Evolutionary conservation across 1,140 invertebrate species (phyloP).

Genomic region (Tribolium madens): DNA sequence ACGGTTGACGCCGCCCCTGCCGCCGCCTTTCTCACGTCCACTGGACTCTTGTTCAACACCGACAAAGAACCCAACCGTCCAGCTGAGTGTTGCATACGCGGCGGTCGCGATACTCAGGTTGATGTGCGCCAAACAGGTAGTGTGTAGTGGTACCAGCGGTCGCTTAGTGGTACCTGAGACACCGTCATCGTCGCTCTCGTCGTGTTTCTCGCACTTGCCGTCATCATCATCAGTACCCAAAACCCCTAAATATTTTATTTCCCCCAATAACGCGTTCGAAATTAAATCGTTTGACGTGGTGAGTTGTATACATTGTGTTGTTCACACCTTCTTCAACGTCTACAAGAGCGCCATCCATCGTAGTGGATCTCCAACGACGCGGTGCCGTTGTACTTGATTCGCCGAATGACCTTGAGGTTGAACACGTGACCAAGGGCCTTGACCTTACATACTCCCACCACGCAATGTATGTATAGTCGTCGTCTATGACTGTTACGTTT

Average conservation of each 20-base stretch:
- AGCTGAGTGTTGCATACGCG: background rate
- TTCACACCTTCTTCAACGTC: background rate
- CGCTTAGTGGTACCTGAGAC: constrained; percentile 13
- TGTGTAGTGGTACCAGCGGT: constrained; percentile 26
- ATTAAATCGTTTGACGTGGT: constrained; percentile 3
- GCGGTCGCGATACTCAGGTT: constrained; percentile 40
- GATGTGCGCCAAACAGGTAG: constrained; percentile 41
- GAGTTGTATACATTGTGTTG: background rate
- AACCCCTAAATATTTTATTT: too few species aligned
- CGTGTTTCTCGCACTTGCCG: background rate
- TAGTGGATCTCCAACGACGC: background rate
- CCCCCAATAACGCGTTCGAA: too few species aligned
- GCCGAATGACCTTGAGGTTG: constrained; percentile 41
- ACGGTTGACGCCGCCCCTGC: background rate
- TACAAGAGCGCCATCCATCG: background rate
- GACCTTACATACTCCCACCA: constrained; percentile 35
- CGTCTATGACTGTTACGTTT: background rate
- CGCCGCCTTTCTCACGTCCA: background rate
- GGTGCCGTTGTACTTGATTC: constrained; percentile 23
- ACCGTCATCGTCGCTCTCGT: constrained; percentile 1
- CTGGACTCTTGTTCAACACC: background rate
- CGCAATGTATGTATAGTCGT: constrained; percentile 11
- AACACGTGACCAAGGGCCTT: constrained; percentile 46
- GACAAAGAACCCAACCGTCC: constrained; percentile 27
- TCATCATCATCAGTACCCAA: background rate